Evolutionary conservation across 2,797 vertebrate species (phyloP).

Genomic region (Artibeus jamaicensis): DNA sequence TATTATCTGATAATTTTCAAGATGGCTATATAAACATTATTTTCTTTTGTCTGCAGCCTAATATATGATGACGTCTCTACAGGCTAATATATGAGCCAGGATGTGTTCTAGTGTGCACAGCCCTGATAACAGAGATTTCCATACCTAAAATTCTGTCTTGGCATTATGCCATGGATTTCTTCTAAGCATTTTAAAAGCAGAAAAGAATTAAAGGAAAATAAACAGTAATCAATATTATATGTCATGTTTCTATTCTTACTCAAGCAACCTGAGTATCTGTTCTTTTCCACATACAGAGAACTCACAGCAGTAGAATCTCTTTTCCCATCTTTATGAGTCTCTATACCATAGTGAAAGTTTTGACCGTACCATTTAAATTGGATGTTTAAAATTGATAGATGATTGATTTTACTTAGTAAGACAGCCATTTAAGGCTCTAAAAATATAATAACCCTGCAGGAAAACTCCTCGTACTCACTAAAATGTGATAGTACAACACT

Average conservation of each 20-base stretch:
- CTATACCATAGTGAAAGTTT: conserved; percentile 13
- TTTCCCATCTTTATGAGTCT: not conserved
- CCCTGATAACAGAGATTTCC: conserved; percentile 28
- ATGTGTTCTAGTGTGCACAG: not conserved
- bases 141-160: not conserved
- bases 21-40: conserved; percentile 66
- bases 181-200: not conserved
- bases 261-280: not conserved
- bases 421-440: conserved; percentile 8
- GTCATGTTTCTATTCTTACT: not conserved
- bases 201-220: not conserved
- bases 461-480: not conserved
- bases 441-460: not conserved
- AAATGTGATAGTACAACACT: not conserved
- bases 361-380: conserved; percentile 32
- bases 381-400: conserved; percentile 31
- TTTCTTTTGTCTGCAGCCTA: conserved; percentile 5
- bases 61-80: conserved; percentile 49
- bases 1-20: conserved; percentile 70
- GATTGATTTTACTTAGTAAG: conserved; percentile 24
- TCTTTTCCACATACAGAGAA: not conserved
- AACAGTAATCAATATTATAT: not conserved
- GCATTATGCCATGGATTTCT: conserved; percentile 16
- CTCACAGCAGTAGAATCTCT: not conserved
- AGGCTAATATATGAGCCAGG: conserved; percentile 38